These are phyloP conservation scores for Branchinecta lynchi DNA, from an alignment of 1,140 invertebrate species.

Conservation along the genomic window DNA sequence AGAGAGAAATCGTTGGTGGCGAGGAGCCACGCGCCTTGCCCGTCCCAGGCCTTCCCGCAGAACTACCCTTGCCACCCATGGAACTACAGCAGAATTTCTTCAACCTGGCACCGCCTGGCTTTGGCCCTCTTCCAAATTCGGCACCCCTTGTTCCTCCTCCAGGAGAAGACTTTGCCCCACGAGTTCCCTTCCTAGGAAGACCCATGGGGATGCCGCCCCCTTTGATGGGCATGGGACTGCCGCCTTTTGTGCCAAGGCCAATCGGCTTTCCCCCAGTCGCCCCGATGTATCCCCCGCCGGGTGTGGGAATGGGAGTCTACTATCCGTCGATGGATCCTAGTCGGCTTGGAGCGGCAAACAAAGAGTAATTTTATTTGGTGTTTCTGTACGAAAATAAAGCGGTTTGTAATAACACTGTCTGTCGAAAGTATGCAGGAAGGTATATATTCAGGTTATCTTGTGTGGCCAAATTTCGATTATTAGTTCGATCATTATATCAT, in stretches of 20 bases:
- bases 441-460: too few species aligned
- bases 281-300: conserved; percentile 30
- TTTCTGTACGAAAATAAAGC: too few species aligned
- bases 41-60: conserved; percentile 30
- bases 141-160: conserved; percentile 21
- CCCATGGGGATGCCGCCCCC: conserved; percentile 35
- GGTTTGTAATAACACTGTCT: too few species aligned
- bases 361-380: not conserved
- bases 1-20: not conserved
- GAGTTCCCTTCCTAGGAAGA: conserved; percentile 35
- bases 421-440: too few species aligned
- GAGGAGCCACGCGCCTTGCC: conserved; percentile 16
- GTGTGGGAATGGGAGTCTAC: conserved; percentile 47
- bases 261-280: conserved; percentile 20
- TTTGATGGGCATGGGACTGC: conserved; percentile 41
- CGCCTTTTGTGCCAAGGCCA: conserved; percentile 34
- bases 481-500: too few species aligned
- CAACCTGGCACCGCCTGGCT: conserved; percentile 41
- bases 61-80: conserved; percentile 59
- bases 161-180: conserved; percentile 21
- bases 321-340: conserved; percentile 90
- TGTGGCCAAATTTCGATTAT: too few species aligned
- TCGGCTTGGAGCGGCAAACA: conserved; percentile 49
- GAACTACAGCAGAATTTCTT: conserved; percentile 66
- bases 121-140: conserved; percentile 26